phyloP scores from a whole-genome alignment of 2,888 invertebrate species.

The Pherbina coryleti region DNA sequence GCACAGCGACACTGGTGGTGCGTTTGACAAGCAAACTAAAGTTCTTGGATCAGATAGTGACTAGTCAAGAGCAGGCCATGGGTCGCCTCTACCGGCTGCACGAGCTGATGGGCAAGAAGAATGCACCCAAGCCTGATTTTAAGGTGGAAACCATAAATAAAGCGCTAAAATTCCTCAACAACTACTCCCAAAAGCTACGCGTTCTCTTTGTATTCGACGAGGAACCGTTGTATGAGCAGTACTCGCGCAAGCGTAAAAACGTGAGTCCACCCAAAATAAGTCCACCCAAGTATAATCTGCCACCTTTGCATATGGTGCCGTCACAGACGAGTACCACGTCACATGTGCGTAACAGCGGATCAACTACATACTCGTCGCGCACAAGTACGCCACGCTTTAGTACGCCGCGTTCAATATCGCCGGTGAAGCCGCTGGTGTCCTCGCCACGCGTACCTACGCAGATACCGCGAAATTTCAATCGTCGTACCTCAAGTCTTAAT shows the following conservation, averaged over 20 bases:
- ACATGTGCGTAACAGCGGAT: not conserved
- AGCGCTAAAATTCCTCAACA: constrained; percentile 46
- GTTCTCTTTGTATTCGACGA: constrained; percentile 49
- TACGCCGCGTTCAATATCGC: constrained; percentile 35
- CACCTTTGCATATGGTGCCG: not conserved
- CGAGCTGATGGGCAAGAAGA: constrained; percentile 36
- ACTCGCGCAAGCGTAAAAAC: constrained; percentile 30
- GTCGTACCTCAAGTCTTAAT: constrained; percentile 26
- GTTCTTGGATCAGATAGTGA: constrained; percentile 38
- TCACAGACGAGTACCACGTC: not conserved
- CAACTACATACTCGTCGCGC: not conserved
- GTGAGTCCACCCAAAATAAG: constrained; percentile 18
- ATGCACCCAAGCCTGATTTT: constrained; percentile 35
- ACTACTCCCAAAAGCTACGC: constrained; percentile 44
- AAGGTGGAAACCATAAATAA: constrained; percentile 46
- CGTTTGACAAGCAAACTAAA: constrained; percentile 44
- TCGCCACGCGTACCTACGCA: constrained; percentile 25
- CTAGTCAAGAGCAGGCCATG: constrained; percentile 16
- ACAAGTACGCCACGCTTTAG: not conserved
- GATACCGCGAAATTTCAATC: constrained; percentile 37
- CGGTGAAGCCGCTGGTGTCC: not conserved
- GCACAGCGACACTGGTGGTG: constrained; percentile 39
- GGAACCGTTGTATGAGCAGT: constrained; percentile 29
- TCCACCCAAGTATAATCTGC: not conserved
- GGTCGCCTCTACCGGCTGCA: constrained; percentile 44